Evolutionary conservation across 2,888 invertebrate species (phyloP).

Genomic region (Kuschelorhynchus macadamiae): DNA sequence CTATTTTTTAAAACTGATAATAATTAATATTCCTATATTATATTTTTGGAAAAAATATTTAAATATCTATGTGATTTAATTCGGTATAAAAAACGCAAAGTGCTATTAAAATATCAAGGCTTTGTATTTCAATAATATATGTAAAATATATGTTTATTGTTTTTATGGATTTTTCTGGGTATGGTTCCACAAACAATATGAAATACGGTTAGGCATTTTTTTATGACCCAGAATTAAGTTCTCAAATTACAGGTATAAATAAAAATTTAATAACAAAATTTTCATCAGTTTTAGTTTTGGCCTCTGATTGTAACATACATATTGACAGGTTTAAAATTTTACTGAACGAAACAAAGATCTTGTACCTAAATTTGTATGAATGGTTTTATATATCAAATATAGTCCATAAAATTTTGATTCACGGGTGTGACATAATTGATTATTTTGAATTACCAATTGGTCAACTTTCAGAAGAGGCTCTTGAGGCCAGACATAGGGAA

Average conservation of each 20-base stretch:
- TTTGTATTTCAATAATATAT: too few species aligned
- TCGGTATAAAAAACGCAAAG: too few species aligned
- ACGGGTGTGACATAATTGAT: conserved; percentile 9
- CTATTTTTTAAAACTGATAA: too few species aligned
- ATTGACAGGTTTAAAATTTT: neutral
- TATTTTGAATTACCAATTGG: conserved; percentile 7
- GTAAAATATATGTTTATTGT: too few species aligned
- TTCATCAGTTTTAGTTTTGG: conserved; percentile 1
- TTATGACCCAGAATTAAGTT: neutral
- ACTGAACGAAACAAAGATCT: neutral
- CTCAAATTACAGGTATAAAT: neutral
- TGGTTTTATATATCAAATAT: neutral
- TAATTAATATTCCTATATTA: too few species aligned
- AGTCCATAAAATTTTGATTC: conserved; percentile 7
- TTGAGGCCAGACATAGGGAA: conserved; percentile 15
- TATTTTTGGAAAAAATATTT: too few species aligned
- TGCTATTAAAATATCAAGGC: too few species aligned
- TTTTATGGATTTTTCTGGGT: too few species aligned
- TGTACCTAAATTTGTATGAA: conserved; percentile 14
- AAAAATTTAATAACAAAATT: conserved; percentile 1
- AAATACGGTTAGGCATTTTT: neutral
- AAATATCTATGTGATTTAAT: too few species aligned
- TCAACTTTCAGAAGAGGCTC: conserved; percentile 16
- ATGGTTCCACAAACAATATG: conserved; percentile 12
- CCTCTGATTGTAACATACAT: conserved; percentile 2